Evolutionary conservation across 2,888 invertebrate species (phyloP), one percentile per base, ranked within the genome.

Genomic region (Cancer borealis): DNA sequence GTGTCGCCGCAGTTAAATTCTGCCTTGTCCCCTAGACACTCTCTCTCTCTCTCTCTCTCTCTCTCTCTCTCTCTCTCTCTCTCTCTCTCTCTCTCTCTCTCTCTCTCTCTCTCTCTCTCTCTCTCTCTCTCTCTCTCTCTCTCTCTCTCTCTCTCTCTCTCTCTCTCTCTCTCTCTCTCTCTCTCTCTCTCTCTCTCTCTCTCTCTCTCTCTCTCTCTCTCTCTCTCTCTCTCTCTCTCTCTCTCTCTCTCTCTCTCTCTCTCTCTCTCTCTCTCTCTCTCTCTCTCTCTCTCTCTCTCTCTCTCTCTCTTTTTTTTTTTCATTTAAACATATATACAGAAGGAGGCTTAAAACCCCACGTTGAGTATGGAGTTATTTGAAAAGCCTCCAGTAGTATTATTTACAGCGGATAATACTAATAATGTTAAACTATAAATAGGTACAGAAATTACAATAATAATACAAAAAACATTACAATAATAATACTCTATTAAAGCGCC

Each of bases 101-200:
- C 14, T 84, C 14, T 3, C 14, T 84, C 84, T 84, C 84, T 84
- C 84, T 84, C 84, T 84, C 84, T 6, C 14, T 84, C 84, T 84
- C n/a, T 30, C 84, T 84, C 84, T 84, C 84, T 10, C 84, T 84
- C 84, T 30, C 14, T 84, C 14, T 84, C 84, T 10, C 14, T 10
- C 4, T 84, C 14, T 84, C 84, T 84, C 30, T 84, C 84, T 30
- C 84, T 30, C 84, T 84, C 84, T 84, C 84, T 84, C 84, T 84
- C 84, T 84, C 84, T 84, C 84, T 84, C 84, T 84, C 84, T 84
- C 84, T 84, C 84, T 84, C 84, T 84, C 84, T 84, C 84, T 84
- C 84, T 84, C 84, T 84, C 84, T 84, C 84, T 84, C 84, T 84
- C 84, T 84, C 84, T 84, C 84, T 84, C 84, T 84, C 84, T 84